Evolutionary conservation across 1,140 invertebrate genomes (phyloP).

Genomic region (Drosophila gunungcola): DNA sequence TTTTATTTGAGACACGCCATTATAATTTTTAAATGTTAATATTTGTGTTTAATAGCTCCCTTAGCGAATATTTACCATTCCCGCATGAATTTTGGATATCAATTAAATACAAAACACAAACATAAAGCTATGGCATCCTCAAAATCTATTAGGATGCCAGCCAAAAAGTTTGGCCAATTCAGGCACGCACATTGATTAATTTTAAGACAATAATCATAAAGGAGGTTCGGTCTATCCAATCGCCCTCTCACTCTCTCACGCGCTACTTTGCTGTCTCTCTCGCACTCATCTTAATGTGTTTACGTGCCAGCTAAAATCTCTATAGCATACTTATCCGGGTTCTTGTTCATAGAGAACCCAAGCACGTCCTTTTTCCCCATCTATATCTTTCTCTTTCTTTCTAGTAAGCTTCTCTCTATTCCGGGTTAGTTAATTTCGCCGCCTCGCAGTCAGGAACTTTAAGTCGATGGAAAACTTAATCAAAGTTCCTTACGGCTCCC

Average conservation of each 20-base stretch:
- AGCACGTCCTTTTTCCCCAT: conserved; percentile 49
- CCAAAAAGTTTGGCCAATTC: conserved; percentile 33
- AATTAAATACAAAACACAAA: conserved; percentile 52
- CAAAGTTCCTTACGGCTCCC: conserved; percentile 61
- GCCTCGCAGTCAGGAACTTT: conserved; percentile 66
- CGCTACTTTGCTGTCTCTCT: neutral
- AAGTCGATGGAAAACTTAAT: conserved; percentile 77
- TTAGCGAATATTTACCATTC: conserved; percentile 10
- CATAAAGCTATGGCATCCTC: conserved; percentile 8
- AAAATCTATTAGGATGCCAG: conserved; percentile 64
- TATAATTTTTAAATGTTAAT: neutral
- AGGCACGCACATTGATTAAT: conserved; percentile 77
- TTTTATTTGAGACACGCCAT: neutral
- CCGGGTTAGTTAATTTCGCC: conserved; percentile 74
- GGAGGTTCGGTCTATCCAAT: conserved; percentile 28
- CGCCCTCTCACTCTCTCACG: conserved; percentile 13
- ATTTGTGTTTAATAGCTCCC: neutral
- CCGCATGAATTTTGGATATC: conserved; percentile 17
- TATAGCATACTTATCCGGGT: conserved; percentile 70
- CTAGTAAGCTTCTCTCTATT: conserved; percentile 25
- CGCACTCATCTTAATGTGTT: conserved; percentile 54
- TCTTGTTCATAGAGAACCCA: conserved; percentile 40
- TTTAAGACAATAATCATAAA: conserved; percentile 82
- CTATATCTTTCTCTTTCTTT: conserved; percentile 18
- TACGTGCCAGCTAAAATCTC: conserved; percentile 60